Percentiles rank a stretch among this genome's conserved stretches.
Evolutionary conservation across 2,797 vertebrate genomes (phyloP).

Genomic region (Micromesistius poutassou): DNA sequence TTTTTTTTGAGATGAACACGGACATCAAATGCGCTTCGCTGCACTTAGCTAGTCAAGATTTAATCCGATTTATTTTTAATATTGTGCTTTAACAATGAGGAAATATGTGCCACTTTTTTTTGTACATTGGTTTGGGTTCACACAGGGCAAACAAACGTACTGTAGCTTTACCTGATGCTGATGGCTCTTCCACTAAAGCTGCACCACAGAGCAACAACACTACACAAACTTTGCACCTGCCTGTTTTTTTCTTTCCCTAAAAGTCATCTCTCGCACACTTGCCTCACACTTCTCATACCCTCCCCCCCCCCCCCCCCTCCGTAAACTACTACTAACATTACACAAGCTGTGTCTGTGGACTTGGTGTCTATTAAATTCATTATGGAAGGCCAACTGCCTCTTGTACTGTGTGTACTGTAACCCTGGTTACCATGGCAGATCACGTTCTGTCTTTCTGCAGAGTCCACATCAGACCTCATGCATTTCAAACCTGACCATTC

Average conservation of each 20-base stretch:
- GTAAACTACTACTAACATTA: constrained; percentile 57
- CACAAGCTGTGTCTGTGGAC: constrained; percentile 42
- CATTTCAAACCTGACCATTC: constrained; percentile 46
- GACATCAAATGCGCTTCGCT: constrained; percentile 70
- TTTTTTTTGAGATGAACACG: constrained; percentile 63
- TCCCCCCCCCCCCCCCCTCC: too few species aligned
- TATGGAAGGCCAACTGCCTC: constrained; percentile 45
- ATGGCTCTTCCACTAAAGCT: constrained; percentile 59
- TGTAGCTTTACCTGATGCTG: constrained; percentile 73
- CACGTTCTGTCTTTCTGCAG: constrained; percentile 17
- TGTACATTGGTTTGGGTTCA: constrained; percentile 60
- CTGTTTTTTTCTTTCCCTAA: constrained; percentile 46
- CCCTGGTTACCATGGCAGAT: constrained; percentile 30
- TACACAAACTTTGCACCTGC: constrained; percentile 50
- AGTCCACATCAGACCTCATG: constrained; percentile 41
- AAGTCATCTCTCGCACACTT: constrained; percentile 11
- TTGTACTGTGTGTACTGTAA: constrained; percentile 50
- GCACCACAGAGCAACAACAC: constrained; percentile 59
- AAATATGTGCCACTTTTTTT: constrained; percentile 64
- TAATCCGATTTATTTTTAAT: constrained; percentile 55
- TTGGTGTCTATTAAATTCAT: constrained; percentile 53
- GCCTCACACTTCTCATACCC: constrained; percentile 44
- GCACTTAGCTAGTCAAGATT: constrained; percentile 60
- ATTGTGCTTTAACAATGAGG: constrained; percentile 69
- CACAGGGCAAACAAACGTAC: constrained; percentile 68